Conservation (phyloP, 2,797 vertebrate genomes). For the Lepus oiostolus region DNA sequence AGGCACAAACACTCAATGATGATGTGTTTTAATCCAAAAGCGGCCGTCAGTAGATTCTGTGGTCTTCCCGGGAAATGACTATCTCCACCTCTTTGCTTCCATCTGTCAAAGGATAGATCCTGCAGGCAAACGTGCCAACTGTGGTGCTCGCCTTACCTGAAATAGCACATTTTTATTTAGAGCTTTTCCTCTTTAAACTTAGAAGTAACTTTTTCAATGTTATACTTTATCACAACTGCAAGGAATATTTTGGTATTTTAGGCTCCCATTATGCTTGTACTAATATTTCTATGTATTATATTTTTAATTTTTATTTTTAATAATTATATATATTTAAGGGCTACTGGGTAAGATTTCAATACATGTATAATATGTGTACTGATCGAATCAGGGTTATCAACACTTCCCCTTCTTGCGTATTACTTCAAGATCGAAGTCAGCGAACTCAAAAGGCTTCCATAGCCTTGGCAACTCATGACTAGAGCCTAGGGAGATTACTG, state of each 20-base stretch:
- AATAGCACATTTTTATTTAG: not conserved
- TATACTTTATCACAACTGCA: not conserved
- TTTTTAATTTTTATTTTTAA: too few relatives aligned
- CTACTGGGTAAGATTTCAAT: too few relatives aligned
- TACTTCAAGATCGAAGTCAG: too few relatives aligned
- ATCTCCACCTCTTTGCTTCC: not conserved
- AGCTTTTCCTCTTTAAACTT: constrained; percentile 8
- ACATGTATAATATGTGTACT: too few relatives aligned
- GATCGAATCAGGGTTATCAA: too few relatives aligned
- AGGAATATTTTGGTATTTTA: not conserved
- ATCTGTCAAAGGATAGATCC: not conserved
- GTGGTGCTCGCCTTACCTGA: not conserved
- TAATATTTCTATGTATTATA: too few relatives aligned
- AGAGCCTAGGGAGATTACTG: too few relatives aligned
- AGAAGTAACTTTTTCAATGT: not conserved
- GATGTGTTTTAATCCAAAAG: constrained; percentile 20
- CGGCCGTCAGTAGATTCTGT: not conserved
- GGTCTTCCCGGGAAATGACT: not conserved
- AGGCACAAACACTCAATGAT: not conserved
- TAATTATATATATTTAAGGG: too few relatives aligned
- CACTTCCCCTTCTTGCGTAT: too few relatives aligned
- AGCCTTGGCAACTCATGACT: too few relatives aligned
- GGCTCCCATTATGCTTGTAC: too few relatives aligned
- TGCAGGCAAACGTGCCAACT: not conserved
- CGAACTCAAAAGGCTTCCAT: too few relatives aligned